Evolutionary conservation across 1,140 invertebrate species (phyloP), one percentile per base, ranked within the genome.

Genomic region (Anagrus nilaparvatae): DNA sequence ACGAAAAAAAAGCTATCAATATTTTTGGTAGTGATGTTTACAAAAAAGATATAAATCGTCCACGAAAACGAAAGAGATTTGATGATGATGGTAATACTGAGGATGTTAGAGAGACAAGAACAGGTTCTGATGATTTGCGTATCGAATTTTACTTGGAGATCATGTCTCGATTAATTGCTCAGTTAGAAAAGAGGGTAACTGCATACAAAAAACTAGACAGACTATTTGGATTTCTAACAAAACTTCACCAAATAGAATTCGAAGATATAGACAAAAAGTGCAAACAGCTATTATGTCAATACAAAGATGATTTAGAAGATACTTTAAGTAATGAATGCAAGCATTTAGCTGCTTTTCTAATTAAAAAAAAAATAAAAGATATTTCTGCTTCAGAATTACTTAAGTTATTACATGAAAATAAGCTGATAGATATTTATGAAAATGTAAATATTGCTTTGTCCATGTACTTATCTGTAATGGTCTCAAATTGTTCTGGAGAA

Each of bases 361-460:
- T 20, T 6, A 8, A 6, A 12, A 20, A 5, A 7, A 10, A 19
- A 9, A 34, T 10, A 8, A 16, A 19, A 20, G 21, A 34, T 6
- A 9, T 7, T 12, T 20, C 33, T 8, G 17, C 33, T 4, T 12
- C 21, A 12, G 16, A 18, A 7, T 21, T 21, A 9, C 21, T 9
- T 7, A 34, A 21, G 13, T 4, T 34, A 19, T 20, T 34, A 12
- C 21, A 19, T 34, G 9, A 19, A 17, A 34, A 34, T 13, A 19
- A 34, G 6, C 21, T 19, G 19, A 21, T 4, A 84, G 64, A 73
- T 66, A 65, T 29, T 20, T 38, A 27, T 27, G 17, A n/a, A n/a
- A n/a, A n/a, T n/a, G n/a, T n/a, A n/a, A n/a, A n/a, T n/a, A n/a
- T n/a, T n/a, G n/a, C 10, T 12, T 25, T 25, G 23, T 27, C 20